Evolutionary conservation across 2,888 invertebrate species (phyloP).

Genomic region (Chloroclystis v-ata): DNA sequence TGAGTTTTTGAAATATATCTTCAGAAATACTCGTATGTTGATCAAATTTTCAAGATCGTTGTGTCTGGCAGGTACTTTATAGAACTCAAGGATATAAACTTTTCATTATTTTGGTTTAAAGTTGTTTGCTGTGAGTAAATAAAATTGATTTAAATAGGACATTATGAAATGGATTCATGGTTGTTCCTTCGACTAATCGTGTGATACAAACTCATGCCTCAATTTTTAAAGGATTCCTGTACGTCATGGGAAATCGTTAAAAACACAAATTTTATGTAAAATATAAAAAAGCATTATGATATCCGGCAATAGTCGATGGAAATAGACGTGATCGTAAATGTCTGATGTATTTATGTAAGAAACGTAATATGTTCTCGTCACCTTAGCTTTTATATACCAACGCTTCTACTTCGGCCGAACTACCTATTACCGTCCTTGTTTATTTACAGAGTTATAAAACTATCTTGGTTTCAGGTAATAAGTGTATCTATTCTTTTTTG

Average conservation of each 20-base stretch:
- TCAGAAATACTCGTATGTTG: too few species aligned
- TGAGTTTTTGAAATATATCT: too few species aligned
- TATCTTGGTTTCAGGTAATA: not conserved
- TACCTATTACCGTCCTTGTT: constrained; percentile 3
- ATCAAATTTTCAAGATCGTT: too few species aligned
- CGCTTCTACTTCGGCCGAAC: not conserved
- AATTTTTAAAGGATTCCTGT: too few species aligned
- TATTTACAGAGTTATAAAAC: not conserved
- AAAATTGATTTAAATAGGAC: too few species aligned
- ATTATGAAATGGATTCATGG: too few species aligned
- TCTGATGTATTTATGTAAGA: constrained; percentile 6
- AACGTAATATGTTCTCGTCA: constrained; percentile 7
- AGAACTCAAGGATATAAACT: too few species aligned
- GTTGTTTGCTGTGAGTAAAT: too few species aligned
- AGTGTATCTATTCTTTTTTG: not conserved
- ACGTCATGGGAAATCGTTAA: too few species aligned
- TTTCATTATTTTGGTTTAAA: too few species aligned
- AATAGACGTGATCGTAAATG: constrained; percentile 7
- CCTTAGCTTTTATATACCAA: constrained; percentile 4
- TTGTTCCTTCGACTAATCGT: too few species aligned
- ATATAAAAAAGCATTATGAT: constrained; percentile 1
- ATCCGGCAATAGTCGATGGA: constrained; percentile 4
- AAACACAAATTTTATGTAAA: constrained; percentile 1
- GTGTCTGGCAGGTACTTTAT: too few species aligned
- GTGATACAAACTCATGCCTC: not conserved